Conservation (phyloP, 2,797 vertebrate genomes). For the Nannoperca australis region DNA sequence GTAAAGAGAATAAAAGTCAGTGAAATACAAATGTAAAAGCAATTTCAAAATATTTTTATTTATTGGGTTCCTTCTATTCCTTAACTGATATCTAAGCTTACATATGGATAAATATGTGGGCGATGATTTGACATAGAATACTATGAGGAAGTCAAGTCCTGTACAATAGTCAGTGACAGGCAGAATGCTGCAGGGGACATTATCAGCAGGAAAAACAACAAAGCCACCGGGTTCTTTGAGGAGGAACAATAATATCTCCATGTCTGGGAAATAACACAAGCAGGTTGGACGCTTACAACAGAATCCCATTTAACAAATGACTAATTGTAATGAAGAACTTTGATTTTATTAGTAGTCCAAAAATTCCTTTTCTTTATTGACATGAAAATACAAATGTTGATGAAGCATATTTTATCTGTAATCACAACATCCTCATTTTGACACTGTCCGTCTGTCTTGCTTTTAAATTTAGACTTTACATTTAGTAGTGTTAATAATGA, state of each 20-base stretch:
- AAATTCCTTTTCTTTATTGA: conserved; percentile 17
- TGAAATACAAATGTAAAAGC: conserved; percentile 11
- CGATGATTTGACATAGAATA: conserved; percentile 32
- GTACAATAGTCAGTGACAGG: conserved; percentile 64
- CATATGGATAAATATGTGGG: conserved; percentile 17
- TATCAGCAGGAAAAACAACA: conserved; percentile 85
- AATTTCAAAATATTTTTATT: background rate
- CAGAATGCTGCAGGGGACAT: conserved; percentile 68
- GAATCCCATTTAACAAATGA: conserved; percentile 3
- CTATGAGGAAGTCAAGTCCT: conserved; percentile 55
- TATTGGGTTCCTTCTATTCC: background rate
- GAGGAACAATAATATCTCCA: conserved; percentile 77
- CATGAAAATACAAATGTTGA: background rate
- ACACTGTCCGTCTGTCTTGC: background rate
- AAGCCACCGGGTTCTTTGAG: conserved; percentile 74
- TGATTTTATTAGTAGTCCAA: background rate
- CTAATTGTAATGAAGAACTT: conserved; percentile 14
- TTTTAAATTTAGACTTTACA: background rate
- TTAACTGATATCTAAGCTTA: background rate
- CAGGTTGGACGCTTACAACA: conserved; percentile 30
- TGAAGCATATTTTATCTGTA: background rate
- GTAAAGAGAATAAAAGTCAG: conserved; percentile 43
- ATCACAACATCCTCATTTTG: background rate
- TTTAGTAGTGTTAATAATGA: conserved; percentile 6
- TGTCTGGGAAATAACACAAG: conserved; percentile 75